Evolutionary conservation across 2,888 invertebrate species (phyloP), one percentile per base, ranked within the genome.

Genomic region (Scaeva pyrastri): DNA sequence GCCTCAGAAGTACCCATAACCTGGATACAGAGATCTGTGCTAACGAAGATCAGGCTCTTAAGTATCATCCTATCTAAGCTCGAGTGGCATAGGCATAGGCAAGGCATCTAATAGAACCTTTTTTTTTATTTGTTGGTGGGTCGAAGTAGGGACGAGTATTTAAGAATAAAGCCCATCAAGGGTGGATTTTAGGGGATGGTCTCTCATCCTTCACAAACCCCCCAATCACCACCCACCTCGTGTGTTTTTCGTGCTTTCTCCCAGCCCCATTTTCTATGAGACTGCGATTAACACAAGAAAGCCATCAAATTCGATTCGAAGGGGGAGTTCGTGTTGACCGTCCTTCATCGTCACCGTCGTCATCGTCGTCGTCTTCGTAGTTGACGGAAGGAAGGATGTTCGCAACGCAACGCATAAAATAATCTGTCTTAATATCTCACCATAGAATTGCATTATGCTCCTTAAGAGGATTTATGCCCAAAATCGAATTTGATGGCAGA

Each of bases 401-500:
- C 19, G n/a, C 26, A 21, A n/a, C n/a, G n/a, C n/a, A 52, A 23
- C 2, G 11, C 36, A 74, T 52, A 26, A 2, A 36, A 55, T 55
- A 68, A 74, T 74, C 60, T 55, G 55, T 55, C 70, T 41, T 39
- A 12, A 11, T 19, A 36, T 26, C 31, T n/a, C 43, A 26, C 26
- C 2, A 39, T 55, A 50, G 39, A 60, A n/a, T 70, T 71, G 52
- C n/a, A 52, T 55, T 55, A 62, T 60, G 23, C 39, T n/a, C n/a
- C n/a, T 68, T 45, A 26, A 56, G 36, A 36, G 66, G 36, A 72
- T 52, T 68, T 80, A 60, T 45, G 68, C 21, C 52, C 58, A 14
- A 74, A 74, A 80, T 74, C 60, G 80, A 70, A 74, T 80, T 60
- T 68, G 80, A 52, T 52, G 43, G 31, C 31, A 31, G 52, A 68